These are phyloP conservation scores for Drosophila borealis DNA, from an alignment of 2,888 invertebrate species.

Conservation along the genomic window DNA sequence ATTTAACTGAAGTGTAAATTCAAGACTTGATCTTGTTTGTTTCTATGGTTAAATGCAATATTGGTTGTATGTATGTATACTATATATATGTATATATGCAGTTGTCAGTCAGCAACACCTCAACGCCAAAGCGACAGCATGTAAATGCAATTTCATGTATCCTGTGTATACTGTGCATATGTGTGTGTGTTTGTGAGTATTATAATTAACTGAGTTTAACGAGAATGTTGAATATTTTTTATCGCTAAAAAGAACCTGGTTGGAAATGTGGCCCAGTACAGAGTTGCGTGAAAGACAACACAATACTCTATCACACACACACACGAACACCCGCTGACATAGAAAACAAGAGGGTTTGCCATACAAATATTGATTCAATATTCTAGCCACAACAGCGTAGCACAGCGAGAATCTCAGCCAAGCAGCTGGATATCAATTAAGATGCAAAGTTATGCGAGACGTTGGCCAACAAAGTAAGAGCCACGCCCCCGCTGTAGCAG, in stretches of 20 bases:
- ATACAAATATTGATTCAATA: constrained; percentile 28
- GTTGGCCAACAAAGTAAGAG: constrained; percentile 15
- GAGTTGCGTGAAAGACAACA: neutral
- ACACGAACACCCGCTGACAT: neutral
- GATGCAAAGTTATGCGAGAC: constrained; percentile 50
- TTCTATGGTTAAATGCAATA: too few species aligned
- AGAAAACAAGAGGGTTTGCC: neutral
- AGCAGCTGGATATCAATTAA: constrained; percentile 59
- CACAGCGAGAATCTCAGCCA: constrained; percentile 12
- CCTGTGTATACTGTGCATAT: neutral
- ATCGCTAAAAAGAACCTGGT: too few species aligned
- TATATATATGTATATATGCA: too few species aligned
- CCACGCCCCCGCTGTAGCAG: neutral
- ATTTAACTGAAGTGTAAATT: too few species aligned
- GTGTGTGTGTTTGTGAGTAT: constrained; percentile 1
- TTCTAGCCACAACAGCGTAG: constrained; percentile 1
- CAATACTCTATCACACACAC: neutral
- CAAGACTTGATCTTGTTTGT: too few species aligned
- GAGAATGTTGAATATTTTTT: too few species aligned
- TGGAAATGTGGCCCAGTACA: too few species aligned
- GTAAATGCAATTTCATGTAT: constrained; percentile 9
- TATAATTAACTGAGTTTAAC: constrained; percentile 10
- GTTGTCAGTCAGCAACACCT: constrained; percentile 4
- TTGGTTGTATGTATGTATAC: too few species aligned
- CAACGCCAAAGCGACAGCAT: constrained; percentile 28